Evolutionary conservation across 2,888 invertebrate species (phyloP).

Genomic region (Aleiodes alternator): DNA sequence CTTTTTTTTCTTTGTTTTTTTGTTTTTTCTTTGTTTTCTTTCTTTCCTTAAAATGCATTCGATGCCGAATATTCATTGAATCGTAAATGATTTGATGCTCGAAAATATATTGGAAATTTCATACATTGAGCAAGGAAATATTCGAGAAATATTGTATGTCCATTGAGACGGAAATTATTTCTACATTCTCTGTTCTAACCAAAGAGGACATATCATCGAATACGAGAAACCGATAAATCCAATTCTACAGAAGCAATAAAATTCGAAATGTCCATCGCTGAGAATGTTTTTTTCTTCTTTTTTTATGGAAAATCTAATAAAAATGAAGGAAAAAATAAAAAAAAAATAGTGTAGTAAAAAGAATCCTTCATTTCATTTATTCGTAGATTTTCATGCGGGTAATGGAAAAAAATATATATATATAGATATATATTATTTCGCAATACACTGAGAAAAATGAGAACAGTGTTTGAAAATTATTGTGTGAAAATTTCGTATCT

Average conservation of each 20-base stretch:
- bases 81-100: conserved; percentile 10
- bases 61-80: conserved; percentile 7
- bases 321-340: too few relatives aligned
- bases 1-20: too few relatives aligned
- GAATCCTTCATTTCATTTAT: conserved; percentile 12
- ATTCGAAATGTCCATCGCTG: neutral
- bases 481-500: conserved; percentile 31
- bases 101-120: conserved; percentile 12
- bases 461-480: conserved; percentile 13
- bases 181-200: conserved; percentile 28
- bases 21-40: neutral
- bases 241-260: conserved; percentile 18
- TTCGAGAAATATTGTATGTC: conserved; percentile 14
- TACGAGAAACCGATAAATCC: conserved; percentile 28
- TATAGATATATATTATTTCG: neutral
- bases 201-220: conserved; percentile 19
- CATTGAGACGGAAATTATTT: conserved; percentile 33
- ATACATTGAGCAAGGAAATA: conserved; percentile 9
- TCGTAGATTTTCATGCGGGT: neutral
- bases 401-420: neutral
- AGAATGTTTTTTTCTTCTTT: neutral
- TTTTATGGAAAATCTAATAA: too few relatives aligned
- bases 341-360: neutral
- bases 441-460: neutral
- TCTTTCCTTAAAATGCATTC: neutral